phyloP scores from a whole-genome alignment of 2,888 invertebrate genomes.

The Watsonalla binaria region DNA sequence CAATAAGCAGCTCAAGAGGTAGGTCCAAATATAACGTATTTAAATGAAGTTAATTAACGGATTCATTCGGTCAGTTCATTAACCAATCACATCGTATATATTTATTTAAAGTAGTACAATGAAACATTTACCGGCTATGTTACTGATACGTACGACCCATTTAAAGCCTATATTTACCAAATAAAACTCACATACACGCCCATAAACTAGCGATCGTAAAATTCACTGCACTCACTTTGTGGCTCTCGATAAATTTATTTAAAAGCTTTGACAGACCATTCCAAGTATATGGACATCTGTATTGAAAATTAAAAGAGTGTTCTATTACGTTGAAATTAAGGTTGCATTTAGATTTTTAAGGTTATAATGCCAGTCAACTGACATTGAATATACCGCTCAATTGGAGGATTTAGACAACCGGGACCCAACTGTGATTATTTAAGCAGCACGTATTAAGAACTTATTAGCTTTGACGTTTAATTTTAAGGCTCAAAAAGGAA shows the following conservation, averaged over 20 bases:
- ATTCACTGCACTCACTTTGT: slow-evolving; percentile 64
- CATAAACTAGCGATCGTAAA: slow-evolving; percentile 63
- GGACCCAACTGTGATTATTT: too few species aligned
- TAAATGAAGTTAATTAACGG: background rate
- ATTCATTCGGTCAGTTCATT: background rate
- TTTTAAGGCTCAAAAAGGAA: too few species aligned
- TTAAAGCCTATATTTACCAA: slow-evolving; percentile 66
- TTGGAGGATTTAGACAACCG: too few species aligned
- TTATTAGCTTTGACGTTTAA: too few species aligned
- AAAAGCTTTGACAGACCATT: slow-evolving; percentile 41
- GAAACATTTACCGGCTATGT: slow-evolving; percentile 40
- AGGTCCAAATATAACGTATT: background rate
- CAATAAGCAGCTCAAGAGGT: background rate
- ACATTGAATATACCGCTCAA: too few species aligned
- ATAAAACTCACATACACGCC: slow-evolving; percentile 62
- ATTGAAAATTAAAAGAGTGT: background rate
- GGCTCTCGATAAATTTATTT: slow-evolving; percentile 54
- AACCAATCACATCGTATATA: slow-evolving; percentile 5
- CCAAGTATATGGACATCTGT: slow-evolving; percentile 20
- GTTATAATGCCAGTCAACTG: too few species aligned
- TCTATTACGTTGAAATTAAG: background rate
- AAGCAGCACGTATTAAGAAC: too few species aligned
- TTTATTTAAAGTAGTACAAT: slow-evolving; percentile 10
- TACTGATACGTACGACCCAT: slow-evolving; percentile 57
- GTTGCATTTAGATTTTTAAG: too few species aligned